These are phyloP conservation scores for Musca domestica DNA, from an alignment of 1,140 invertebrate genomes.

Conservation along the genomic window DNA sequence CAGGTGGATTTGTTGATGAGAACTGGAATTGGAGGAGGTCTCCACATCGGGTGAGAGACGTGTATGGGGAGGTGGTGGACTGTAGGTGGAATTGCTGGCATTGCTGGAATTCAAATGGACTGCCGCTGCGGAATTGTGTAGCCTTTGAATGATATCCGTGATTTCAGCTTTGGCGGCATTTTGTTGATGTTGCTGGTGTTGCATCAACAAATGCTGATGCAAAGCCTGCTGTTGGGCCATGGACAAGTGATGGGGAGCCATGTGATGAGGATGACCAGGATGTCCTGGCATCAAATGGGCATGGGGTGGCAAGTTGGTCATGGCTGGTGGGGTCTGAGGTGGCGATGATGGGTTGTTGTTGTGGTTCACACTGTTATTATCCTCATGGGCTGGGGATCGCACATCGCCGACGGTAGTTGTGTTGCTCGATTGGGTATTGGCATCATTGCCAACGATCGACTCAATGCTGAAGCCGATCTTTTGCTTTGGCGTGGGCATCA, in stretches of 20 bases:
- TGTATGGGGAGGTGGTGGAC: constrained; percentile 37
- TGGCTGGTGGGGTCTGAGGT: constrained; percentile 44
- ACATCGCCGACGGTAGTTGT: constrained; percentile 17
- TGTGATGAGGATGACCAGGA: constrained; percentile 36
- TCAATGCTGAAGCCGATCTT: constrained; percentile 95
- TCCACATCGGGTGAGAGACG: constrained; percentile 42
- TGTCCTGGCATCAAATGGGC: too few relatives aligned
- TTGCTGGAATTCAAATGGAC: constrained; percentile 28
- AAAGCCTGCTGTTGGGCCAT: constrained; percentile 28
- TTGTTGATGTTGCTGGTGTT: constrained; percentile 42
- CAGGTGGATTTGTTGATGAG: constrained; percentile 32
- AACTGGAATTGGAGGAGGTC: neutral
- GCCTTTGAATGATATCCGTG: constrained; percentile 44
- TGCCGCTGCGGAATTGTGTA: constrained; percentile 40
- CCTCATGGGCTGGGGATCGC: neutral
- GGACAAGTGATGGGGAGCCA: constrained; percentile 30
- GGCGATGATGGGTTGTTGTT: constrained; percentile 43
- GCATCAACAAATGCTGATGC: constrained; percentile 24
- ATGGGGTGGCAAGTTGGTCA: constrained; percentile 29
- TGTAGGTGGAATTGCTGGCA: constrained; percentile 30
- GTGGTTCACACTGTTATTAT: constrained; percentile 26
- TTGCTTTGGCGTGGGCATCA: constrained; percentile 88
- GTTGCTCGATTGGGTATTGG: constrained; percentile 30
- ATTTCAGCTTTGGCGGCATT: constrained; percentile 43
- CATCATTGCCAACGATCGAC: constrained; percentile 78